Base-by-base conservation (phyloP, 2,888 invertebrate species). In the Meteorus colon region DNA sequence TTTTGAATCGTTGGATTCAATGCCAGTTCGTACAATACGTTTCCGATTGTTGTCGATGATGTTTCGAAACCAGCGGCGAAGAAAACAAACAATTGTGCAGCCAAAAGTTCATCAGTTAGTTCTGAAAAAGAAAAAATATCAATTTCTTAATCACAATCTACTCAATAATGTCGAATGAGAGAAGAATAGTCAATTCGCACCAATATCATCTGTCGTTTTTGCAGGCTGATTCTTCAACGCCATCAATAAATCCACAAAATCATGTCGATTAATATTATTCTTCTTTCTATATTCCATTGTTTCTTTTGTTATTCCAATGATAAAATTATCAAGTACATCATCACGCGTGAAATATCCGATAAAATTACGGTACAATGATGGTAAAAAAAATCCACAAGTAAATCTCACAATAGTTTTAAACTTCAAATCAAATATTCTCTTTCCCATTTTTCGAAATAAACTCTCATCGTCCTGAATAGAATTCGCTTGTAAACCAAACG, bases 401-500 rank as follows among this genome's bases (percentile, higher is more conserved):
- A 80, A 68, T 76, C 81, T 83, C 1, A 81, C 41, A n/a, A 84
- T 79, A 24, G 75, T 77, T 51, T 76, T 76, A 8, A 80, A 62
- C 8, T 84, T 77, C 34, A 89, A 87, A 8, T 79, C 70, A 19
- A 90, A 85, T 0, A 90, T 79, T 29, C 82, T 81, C 24, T 80
- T 79, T 0, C 89, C 90, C 85, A 90, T 89, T 62, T 81, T 77
- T 1, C 88, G 86, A 80, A 91, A 90, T 24, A 89, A 83, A 55
- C 87, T 89, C 1, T 89, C 79, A 16, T 89, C 86, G 24, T 89
- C 83, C 0, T 82, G 80, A 16, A 90, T 80, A 0, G 89, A 84
- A 48, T 90, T 90, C 79, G 89, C 86, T 29, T 90, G 86, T 10
- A 91, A 85, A 1, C 90, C 90, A 80, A 91, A 91, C 8, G 86